Conservation (phyloP, 2,888 invertebrate species). For the Microctonus brassicae region DNA sequence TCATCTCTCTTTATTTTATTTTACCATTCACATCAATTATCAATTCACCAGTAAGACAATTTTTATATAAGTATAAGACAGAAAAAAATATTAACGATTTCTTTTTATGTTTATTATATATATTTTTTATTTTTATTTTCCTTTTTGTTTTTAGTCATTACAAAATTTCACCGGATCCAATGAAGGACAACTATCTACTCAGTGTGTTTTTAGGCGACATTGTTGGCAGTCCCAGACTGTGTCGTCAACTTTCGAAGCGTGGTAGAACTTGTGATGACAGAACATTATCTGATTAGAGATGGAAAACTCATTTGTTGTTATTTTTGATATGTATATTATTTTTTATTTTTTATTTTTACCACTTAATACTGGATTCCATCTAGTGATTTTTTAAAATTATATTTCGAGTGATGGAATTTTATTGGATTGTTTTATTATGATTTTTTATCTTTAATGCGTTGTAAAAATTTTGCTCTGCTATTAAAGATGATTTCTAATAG, state of each 20-base stretch:
- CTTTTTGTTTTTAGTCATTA: constrained; percentile 76
- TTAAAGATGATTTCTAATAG: not conserved
- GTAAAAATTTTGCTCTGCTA: not conserved
- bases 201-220: constrained; percentile 90
- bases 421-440: not conserved
- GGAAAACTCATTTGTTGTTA: not conserved
- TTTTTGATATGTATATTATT: not conserved
- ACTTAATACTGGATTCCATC: not conserved
- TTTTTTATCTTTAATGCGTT: not conserved
- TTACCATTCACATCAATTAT: not conserved
- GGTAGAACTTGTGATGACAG: constrained; percentile 72
- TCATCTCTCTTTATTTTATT: not conserved
- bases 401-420: not conserved
- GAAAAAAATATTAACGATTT: too few species aligned
- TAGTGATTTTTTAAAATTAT: not conserved
- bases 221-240: constrained; percentile 83
- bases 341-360: not conserved
- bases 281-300: constrained; percentile 41
- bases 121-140: too few species aligned
- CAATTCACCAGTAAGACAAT: too few species aligned
- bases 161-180: constrained; percentile 78
- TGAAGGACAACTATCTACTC: constrained; percentile 83
- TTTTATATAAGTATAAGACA: too few species aligned
- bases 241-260: constrained; percentile 84
- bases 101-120: too few species aligned